A percentile compares a stretch with the other conserved stretches of the same genome.
Conservation (phyloP, 2,888 invertebrate species). For the Seira sanloemensis region DNA sequence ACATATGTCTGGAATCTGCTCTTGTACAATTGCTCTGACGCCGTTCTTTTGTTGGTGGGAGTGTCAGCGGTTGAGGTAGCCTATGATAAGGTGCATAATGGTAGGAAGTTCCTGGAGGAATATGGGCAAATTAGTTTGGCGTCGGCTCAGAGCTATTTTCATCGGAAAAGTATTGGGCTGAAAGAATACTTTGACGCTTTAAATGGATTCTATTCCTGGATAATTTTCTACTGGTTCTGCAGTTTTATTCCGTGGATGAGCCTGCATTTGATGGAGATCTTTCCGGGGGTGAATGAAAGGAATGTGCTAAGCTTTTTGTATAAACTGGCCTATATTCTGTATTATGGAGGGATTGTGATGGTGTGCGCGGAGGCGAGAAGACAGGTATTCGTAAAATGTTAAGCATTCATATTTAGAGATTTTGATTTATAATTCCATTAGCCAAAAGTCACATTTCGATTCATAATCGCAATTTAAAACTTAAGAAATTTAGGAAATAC, state of each 20-base stretch:
- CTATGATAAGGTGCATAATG: not conserved
- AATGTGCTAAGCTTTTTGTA: too few relatives aligned
- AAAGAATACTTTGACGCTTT: slow-evolving; percentile 18
- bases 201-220: not conserved
- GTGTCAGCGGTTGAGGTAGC: not conserved
- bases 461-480: too few relatives aligned
- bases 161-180: not conserved
- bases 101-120: not conserved
- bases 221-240: slow-evolving; percentile 22
- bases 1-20: not conserved
- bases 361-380: not conserved
- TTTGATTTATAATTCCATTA: too few relatives aligned
- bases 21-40: not conserved
- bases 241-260: not conserved
- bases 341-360: not conserved
- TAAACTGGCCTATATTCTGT: slow-evolving; percentile 1
- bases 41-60: not conserved
- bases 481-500: too few relatives aligned
- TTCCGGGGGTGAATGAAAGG: not conserved
- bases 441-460: too few relatives aligned
- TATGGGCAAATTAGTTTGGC: not conserved
- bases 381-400: not conserved
- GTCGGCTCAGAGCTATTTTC: not conserved
- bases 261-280: slow-evolving; percentile 4
- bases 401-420: not conserved